Evolutionary conservation across 2,888 invertebrate species (phyloP), one percentile per base, ranked within the genome.

Genomic region (Hemicrepidius hirtus): DNA sequence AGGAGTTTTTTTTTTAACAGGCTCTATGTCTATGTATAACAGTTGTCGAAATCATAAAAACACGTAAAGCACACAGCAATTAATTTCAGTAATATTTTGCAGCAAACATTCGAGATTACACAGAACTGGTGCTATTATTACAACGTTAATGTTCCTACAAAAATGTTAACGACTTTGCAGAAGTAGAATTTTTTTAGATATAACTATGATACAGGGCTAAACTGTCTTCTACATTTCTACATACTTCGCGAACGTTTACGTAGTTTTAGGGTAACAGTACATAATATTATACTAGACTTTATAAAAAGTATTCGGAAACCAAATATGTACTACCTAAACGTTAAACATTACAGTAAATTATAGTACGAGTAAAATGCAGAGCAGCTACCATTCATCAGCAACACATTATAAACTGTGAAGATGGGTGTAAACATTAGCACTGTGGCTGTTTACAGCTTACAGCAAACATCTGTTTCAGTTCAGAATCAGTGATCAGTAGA

Each of bases 401-500:
- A 28, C 44, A 41, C 41, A 60, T 60, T 41, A 60, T 44, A 60
- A 60, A 60, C 60, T 60, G 60, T 41, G 16, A 50, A 68, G 49
- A 60, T 21, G 68, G 20, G 68, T 60, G 68, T 60, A 46, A 68
- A 59, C 60, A 40, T 68, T 60, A 68, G 24, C 68, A 24, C 68
- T 32, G 57, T 59, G 35, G 35, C 49, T 68, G 49, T 24, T 24
- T 24, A 24, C n/a, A 24, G 24, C 49, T 68, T 46, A 59, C 24
- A 35, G 24, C 44, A 24, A 57, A 13, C 68, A 68, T 60, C 46
- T 60, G 60, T 24, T 50, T 59, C 44, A 12, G 60, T 60, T 68
- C 53, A 65, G 49, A 16, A 50, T 53, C 53, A 37, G 37, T 20
- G 57, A 57, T 57, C 57, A 37, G 57, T 37, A 37, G 20, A 57